Evolutionary conservation across 2,113 vertebrate species (phyloP).

Genomic region (Apteryx mantelli): DNA sequence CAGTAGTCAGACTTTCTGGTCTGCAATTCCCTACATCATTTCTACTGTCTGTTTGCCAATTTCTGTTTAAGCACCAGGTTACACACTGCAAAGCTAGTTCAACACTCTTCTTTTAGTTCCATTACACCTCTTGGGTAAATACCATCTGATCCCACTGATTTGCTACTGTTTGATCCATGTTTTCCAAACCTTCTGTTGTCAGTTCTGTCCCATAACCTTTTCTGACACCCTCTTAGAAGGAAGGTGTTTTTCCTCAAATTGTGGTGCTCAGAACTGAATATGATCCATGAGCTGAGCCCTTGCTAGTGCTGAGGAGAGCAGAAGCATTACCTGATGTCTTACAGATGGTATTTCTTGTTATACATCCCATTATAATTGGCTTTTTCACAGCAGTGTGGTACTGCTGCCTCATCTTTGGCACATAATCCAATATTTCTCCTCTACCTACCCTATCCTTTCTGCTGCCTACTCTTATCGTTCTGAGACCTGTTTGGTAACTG

Average conservation of each 20-base stretch:
- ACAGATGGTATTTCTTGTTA: constrained; percentile 1
- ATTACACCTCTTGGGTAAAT: constrained; percentile 54
- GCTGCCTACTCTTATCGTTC: background rate
- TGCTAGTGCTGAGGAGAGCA: background rate
- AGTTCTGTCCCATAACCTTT: constrained; percentile 39
- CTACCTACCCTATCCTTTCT: background rate
- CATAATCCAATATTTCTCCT: background rate
- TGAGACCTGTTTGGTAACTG: background rate
- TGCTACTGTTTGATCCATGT: constrained; percentile 10
- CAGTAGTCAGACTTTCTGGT: background rate
- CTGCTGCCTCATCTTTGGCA: background rate
- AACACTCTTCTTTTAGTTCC: background rate
- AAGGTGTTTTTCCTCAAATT: background rate
- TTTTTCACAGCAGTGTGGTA: background rate
- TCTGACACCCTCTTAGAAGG: background rate
- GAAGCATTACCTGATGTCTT: background rate
- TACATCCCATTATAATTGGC: background rate
- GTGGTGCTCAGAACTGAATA: background rate
- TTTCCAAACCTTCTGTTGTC: constrained; percentile 27
- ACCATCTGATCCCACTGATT: constrained; percentile 37
- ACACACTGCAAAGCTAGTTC: constrained; percentile 28
- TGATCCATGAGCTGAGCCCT: background rate
- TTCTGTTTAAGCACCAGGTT: constrained; percentile 14
- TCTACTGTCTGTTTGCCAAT: background rate
- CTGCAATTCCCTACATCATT: background rate